Evolutionary conservation across 2,113 vertebrate species (phyloP), one percentile per base, ranked within the genome.

Genomic region (Misgurnus anguillicaudatus): DNA sequence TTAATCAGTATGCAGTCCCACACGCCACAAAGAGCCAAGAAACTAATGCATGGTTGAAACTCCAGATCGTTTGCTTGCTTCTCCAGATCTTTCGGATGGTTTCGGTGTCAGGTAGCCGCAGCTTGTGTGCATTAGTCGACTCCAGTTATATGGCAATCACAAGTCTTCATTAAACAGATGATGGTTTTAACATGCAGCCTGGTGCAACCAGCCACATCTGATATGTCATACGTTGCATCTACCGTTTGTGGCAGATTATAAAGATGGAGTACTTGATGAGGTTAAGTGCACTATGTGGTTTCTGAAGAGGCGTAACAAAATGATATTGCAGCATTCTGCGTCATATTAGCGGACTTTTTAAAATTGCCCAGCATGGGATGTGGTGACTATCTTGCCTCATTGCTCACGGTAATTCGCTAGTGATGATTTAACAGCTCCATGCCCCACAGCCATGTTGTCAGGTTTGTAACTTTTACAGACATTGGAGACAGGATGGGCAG

Each of bases 1-100:
- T 80, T 87, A 87, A 89, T 86, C 86, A 80, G 84, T 80, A 78
- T 85, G 84, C 84, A 80, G 81, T 80, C 78, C 65, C 82, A 80
- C 77, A 76, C 48, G 77, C 70, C 6, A 24, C 45, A 41, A 57
- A 77, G 64, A 79, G 76, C 83, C 83, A 82, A 77, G 74, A 69
- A 65, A 6, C 80, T 82, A 72, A 85, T 61, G 80, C 77, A 77
- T 41, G 69, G 62, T 70, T 78, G 47, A 80, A 82, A 60, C 62
- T 74, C 78, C 81, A 85, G 77, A 85, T 73, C 39, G 57, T 68
- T 80, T 85, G 67, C 73, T 81, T 75, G 77, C 65, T 78, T 82
- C 74, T 82, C 84, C 80, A 85, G 84, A 85, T 78, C 70, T 51
- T 81, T 64, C 51, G 75, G 70, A 83, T 80, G 80, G 69, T 82